Conservation (phyloP, 2,888 invertebrate genomes). For the Carabus problematicus region DNA sequence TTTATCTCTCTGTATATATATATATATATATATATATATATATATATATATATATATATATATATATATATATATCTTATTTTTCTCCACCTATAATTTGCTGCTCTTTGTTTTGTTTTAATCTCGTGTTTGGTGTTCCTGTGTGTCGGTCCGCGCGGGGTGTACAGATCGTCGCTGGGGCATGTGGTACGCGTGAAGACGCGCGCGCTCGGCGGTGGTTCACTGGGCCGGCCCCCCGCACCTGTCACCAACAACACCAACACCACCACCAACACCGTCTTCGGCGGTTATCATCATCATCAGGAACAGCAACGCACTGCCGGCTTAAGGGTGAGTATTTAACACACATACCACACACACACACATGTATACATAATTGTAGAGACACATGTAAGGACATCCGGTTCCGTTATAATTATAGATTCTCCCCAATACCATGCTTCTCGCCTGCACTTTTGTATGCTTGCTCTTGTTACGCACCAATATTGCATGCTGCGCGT, state of each 20-base stretch:
- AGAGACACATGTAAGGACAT: no score
- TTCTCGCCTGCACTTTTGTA: no score
- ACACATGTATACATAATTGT: neutral
- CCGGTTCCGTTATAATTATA: no score
- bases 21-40: no score
- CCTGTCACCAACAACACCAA: constrained; percentile 34
- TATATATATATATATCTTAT: no score
- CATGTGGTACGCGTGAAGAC: constrained; percentile 66
- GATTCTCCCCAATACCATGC: no score
- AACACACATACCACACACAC: neutral
- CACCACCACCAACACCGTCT: constrained; percentile 17
- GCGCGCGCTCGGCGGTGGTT: constrained; percentile 70
- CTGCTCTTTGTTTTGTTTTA: constrained; percentile 22
- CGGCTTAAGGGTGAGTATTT: constrained; percentile 64
- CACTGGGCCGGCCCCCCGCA: constrained; percentile 63
- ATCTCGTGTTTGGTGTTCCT: constrained; percentile 14
- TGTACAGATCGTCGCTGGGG: constrained; percentile 60
- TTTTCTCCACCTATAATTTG: neutral
- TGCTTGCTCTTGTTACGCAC: no score
- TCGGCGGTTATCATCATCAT: constrained; percentile 11
- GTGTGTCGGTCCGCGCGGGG: constrained; percentile 15
- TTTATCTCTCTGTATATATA: no score
- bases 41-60: no score
- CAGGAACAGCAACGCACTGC: constrained; percentile 58
- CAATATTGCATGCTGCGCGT: no score